Base-by-base conservation (phyloP, 2,113 vertebrate genomes). In the Poeciliopsis prolifica region DNA sequence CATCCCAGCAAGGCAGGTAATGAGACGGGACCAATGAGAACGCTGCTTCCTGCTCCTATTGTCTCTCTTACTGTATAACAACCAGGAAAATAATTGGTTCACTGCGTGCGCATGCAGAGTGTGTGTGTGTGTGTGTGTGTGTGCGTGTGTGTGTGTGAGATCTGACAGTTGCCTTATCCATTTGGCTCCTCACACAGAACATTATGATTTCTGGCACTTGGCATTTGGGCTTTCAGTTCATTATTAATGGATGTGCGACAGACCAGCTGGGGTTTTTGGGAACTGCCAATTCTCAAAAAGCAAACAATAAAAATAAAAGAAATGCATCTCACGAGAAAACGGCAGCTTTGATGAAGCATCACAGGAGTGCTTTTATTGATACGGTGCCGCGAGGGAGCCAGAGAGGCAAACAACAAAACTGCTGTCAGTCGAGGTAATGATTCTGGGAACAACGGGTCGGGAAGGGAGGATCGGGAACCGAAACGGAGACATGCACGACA, bases 371-470 rank as follows among this genome's bases (percentile, higher is more conserved):
- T 86, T 84, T 87, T 82, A 81, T 78, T 83, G 81, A 86, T 80
- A 62, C n/a, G 1, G 26, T 67, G 78, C 81, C 73, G 82, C 61
- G 61, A 80, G 54, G 63, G 26, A 81, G 71, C 42, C 67, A 62
- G 2, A 68, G 54, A 86, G 68, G 72, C 76, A 85, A 84, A 82
- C 61, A 60, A 78, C 64, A 73, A 75, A 83, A 80, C 61, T 77
- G 79, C 82, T 80, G 80, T 89, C 78, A 85, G 77, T 83, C 40
- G 70, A 82, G 83, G 65, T 77, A 74, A 90, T 71, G 68, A 88
- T 77, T 70, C 35, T 31, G 29, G 61, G 33, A 42, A 3, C 10
- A 37, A 11, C 68, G 40, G 37, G 29, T 58, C 8, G 51, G 3
- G 10, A 58, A 58, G 17, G 51, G 22, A n/a, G 51, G 51, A 58